Evolutionary conservation across 2,113 vertebrate genomes (phyloP), one percentile per base, ranked within the genome.

Genomic region (Sporophila hypoxantha): DNA sequence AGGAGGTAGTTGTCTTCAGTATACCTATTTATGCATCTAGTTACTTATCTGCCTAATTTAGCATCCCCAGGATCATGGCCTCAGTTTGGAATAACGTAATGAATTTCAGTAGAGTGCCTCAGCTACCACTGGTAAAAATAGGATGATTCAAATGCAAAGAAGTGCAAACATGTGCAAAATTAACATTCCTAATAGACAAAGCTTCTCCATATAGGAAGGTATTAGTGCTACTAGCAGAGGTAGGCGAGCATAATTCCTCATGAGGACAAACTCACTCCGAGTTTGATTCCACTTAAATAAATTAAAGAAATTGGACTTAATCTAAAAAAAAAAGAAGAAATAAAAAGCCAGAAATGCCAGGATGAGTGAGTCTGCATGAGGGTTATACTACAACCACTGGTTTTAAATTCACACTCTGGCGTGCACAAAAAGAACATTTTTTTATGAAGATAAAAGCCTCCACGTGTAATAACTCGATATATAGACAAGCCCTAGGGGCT

Each of bases 391-490:
- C 26, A 92, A 92, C 53, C 88, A 91, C 59, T 67, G 46, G 52
- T 66, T 94, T 94, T 91, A 83, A 93, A 92, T 83, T 92, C 76
- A 81, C 80, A 83, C 87, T 85, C 70, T 93, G 92, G 89, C 80
- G 4, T 81, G 89, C 91, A 84, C 82, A 86, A 75, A 95, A 92
- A 94, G 92, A 94, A 91, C 62, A 78, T 76, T 89, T 93, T 94
- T 73, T 89, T 86, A 59, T 4, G 42, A 86, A 93, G 92, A 95
- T 92, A 95, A 95, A 94, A 95, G 91, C 89, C 74, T 95, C 74
- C 93, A 90, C 93, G 55, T 95, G 94, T 94, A 92, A 91, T 92
- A 93, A 95, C 93, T 95, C 77, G 88, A 93, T 94, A 94, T 61
- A 93, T 78, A 95, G 92, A 91, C 93, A 86, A 82, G 86, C 94